Conservation (phyloP, 2,113 vertebrate genomes). For the Nematolebias whitei region DNA sequence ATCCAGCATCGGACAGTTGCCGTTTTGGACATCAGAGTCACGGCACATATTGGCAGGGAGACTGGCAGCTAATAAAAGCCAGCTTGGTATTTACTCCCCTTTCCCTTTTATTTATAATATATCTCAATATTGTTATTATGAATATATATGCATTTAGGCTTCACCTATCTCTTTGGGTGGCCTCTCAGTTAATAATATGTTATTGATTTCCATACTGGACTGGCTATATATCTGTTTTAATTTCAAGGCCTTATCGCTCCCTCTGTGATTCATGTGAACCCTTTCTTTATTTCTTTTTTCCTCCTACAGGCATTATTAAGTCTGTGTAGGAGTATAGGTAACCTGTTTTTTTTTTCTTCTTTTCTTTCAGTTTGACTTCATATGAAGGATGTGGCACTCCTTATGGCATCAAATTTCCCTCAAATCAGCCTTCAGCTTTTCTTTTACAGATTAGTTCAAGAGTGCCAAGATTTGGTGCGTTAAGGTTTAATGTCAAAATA, state of each 20-base stretch:
- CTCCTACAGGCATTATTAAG: slow-evolving; percentile 67
- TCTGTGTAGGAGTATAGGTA: slow-evolving; percentile 62
- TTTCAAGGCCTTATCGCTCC: slow-evolving; percentile 70
- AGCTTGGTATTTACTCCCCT: slow-evolving; percentile 75
- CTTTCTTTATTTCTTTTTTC: slow-evolving; percentile 60
- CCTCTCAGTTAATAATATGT: slow-evolving; percentile 78
- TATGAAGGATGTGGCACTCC: slow-evolving; percentile 54
- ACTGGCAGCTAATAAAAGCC: slow-evolving; percentile 85
- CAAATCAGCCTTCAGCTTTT: slow-evolving; percentile 33
- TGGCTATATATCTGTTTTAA: slow-evolving; percentile 74
- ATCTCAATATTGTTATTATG: slow-evolving; percentile 82
- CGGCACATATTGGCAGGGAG: slow-evolving; percentile 81
- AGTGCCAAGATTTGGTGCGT: slow-evolving; percentile 20
- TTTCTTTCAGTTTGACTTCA: slow-evolving; percentile 44
- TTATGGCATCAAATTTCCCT: slow-evolving; percentile 46
- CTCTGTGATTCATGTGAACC: slow-evolving; percentile 61
- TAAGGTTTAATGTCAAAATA: slow-evolving; percentile 32
- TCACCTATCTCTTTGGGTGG: slow-evolving; percentile 75
- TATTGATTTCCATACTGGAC: slow-evolving; percentile 80
- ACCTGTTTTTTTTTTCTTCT: slow-evolving; percentile 42
- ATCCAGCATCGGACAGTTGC: slow-evolving; percentile 82
- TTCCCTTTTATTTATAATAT: slow-evolving; percentile 80
- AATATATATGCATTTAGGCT: slow-evolving; percentile 82
- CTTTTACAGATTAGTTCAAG: slow-evolving; percentile 53
- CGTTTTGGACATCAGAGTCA: slow-evolving; percentile 80